Evolutionary conservation across 2,113 vertebrate genomes (phyloP).

Genomic region (Trochalopteron elliotii): DNA sequence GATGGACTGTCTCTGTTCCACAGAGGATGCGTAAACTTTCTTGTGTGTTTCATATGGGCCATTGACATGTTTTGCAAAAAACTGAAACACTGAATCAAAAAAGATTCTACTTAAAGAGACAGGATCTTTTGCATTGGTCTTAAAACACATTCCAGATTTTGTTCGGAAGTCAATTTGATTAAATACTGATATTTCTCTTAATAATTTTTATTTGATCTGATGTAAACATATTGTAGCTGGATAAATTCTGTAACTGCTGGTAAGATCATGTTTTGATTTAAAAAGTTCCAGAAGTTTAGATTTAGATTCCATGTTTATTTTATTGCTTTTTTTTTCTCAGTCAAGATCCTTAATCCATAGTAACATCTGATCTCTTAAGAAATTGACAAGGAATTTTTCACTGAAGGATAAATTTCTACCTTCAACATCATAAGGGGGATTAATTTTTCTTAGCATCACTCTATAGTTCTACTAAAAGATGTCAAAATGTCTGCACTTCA

Average conservation of each 20-base stretch:
- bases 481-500: slow-evolving; percentile 8
- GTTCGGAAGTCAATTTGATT: neutral
- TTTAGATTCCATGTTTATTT: neutral
- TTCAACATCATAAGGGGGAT: neutral
- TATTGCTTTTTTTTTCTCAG: neutral
- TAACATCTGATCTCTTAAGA: neutral
- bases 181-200: neutral
- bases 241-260: neutral
- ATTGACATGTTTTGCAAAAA: neutral
- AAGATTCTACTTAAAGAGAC: neutral
- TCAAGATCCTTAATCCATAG: neutral
- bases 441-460: neutral
- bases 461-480: neutral
- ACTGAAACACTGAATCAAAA: neutral
- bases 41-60: neutral
- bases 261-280: neutral
- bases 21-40: neutral
- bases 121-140: neutral
- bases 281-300: neutral
- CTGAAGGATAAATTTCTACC: neutral
- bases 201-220: neutral
- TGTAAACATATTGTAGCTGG: neutral
- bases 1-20: neutral
- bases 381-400: neutral
- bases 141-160: neutral